A percentile compares a stretch with the other conserved stretches of the same genome.
These are phyloP conservation scores for Hormaphis cornu DNA, from an alignment of 1,140 invertebrate genomes.

Conservation along the genomic window DNA sequence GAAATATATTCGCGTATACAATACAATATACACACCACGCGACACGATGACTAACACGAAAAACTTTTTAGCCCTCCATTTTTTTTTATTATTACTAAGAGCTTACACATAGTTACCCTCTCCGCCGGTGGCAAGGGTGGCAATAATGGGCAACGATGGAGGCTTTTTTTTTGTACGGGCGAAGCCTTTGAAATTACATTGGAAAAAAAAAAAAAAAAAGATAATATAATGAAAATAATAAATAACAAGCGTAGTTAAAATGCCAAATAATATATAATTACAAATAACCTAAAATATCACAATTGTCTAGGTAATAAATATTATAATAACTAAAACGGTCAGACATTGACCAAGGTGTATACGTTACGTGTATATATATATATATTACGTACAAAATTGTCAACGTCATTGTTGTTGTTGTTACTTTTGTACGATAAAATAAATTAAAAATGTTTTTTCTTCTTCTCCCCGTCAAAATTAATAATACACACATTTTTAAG, in stretches of 20 bases:
- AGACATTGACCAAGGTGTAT: neutral
- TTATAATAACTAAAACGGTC: conserved; percentile 10
- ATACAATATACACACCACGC: neutral
- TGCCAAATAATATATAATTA: conserved; percentile 19
- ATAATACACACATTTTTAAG: neutral
- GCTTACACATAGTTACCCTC: conserved; percentile 12
- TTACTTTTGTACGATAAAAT: neutral
- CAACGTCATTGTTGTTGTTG: neutral
- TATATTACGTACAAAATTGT: neutral
- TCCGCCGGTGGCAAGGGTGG: conserved; percentile 1
- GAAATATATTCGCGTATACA: neutral
- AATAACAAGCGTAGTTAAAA: conserved; percentile 29
- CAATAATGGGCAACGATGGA: conserved; percentile 13
- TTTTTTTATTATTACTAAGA: conserved; percentile 14
- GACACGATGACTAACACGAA: conserved; percentile 13
- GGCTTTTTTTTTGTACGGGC: conserved; percentile 7
- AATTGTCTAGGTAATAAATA: conserved; percentile 31
- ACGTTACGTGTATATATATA: neutral
- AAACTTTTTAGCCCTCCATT: conserved; percentile 15
- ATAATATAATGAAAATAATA: conserved; percentile 18
- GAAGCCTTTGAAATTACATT: conserved; percentile 31
- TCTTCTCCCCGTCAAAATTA: neutral
- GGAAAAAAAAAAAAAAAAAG: conserved; percentile 1
- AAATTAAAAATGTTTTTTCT: neutral
- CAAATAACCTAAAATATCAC: conserved; percentile 32